Evolutionary conservation across 2,113 vertebrate genomes (phyloP).

Genomic region (Pituophis catenifer): DNA sequence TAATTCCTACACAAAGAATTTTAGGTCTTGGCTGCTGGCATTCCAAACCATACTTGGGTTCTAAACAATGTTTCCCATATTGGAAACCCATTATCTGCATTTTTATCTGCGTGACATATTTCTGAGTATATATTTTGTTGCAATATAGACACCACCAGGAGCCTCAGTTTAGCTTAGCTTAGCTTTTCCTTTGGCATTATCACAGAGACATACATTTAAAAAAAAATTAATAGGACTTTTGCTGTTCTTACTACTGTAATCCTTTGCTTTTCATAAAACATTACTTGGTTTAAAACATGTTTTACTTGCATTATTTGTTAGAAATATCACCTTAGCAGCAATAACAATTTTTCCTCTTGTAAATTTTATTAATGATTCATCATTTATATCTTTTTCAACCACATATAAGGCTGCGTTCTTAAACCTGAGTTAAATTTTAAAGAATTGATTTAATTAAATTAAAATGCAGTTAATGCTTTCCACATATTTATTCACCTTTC

Average conservation of each 20-base stretch:
- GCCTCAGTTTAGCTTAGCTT: conserved; percentile 24
- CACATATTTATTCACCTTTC: not conserved
- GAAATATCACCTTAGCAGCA: not conserved
- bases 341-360: not conserved
- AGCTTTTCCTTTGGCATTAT: conserved; percentile 23
- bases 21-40: conserved; percentile 32
- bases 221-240: too few species aligned
- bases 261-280: not conserved
- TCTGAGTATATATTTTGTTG: not conserved
- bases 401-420: not conserved
- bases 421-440: not conserved
- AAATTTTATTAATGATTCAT: not conserved
- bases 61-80: conserved; percentile 34
- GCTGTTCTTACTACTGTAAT: not conserved
- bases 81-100: conserved; percentile 7
- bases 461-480: not conserved
- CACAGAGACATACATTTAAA: not conserved
- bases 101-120: not conserved
- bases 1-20: conserved; percentile 52
- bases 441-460: not conserved
- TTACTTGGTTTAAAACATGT: not conserved
- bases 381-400: not conserved
- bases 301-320: not conserved
- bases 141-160: not conserved
- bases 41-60: conserved; percentile 14